These are phyloP conservation scores for Mustela lutreola DNA, from an alignment of 2,113 vertebrate species.

Conservation along the genomic window DNA sequence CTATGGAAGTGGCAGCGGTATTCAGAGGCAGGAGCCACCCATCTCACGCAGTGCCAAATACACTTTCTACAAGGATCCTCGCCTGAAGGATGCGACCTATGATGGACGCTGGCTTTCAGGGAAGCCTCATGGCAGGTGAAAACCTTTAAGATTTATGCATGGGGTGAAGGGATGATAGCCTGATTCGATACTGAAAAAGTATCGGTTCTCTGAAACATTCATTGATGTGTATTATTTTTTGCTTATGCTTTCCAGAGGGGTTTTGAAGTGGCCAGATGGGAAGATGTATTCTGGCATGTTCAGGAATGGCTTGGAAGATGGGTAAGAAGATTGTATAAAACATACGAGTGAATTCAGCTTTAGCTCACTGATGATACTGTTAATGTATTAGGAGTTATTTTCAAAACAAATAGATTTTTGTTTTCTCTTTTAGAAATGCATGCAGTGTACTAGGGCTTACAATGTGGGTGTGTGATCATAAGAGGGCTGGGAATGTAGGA, in stretches of 20 bases:
- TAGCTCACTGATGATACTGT: not conserved
- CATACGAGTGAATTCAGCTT: not conserved
- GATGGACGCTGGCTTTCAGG: constrained; percentile 95
- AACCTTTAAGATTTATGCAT: not conserved
- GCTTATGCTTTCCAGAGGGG: constrained; percentile 88
- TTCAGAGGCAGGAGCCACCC: constrained; percentile 93
- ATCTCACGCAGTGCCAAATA: constrained; percentile 95
- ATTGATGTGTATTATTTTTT: constrained; percentile 2
- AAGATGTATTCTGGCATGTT: constrained; percentile 96
- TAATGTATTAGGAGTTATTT: constrained; percentile 6
- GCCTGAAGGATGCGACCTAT: constrained; percentile 95
- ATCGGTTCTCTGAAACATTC: not conserved
- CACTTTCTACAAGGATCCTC: constrained; percentile 97
- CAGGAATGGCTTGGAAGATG: constrained; percentile 96
- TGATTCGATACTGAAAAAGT: not conserved
- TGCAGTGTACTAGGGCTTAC: not conserved
- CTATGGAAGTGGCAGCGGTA: constrained; percentile 79
- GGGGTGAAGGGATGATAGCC: not conserved
- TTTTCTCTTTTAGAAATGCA: not conserved
- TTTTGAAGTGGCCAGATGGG: constrained; percentile 96
- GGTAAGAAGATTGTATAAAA: constrained; percentile 88
- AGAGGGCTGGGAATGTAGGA: not conserved
- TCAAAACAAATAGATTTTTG: constrained; percentile 13
- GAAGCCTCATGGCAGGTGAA: constrained; percentile 96
- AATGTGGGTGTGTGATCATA: not conserved